A percentile compares a stretch with the other conserved stretches of the same genome.
phyloP scores from a whole-genome alignment of 2,888 invertebrate genomes.

The Blastobasis adustella region DNA sequence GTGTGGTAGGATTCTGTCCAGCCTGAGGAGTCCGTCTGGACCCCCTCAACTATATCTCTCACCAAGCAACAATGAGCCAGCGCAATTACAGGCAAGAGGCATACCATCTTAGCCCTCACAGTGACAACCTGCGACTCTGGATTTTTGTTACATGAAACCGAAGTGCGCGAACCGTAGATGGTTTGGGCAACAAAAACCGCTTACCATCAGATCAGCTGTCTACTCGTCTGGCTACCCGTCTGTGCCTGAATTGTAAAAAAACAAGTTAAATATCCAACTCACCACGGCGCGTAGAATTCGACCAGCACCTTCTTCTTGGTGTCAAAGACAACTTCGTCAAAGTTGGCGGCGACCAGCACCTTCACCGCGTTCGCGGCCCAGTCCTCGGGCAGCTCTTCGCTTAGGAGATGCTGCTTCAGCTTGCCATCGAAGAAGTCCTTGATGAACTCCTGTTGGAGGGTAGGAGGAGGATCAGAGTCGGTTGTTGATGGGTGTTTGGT shows the following conservation, averaged over 20 bases:
- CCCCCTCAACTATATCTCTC: no score
- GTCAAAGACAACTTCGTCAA: constrained; percentile 93
- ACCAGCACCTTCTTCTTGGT: constrained; percentile 93
- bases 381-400: constrained; percentile 95
- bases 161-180: no score
- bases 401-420: constrained; percentile 95
- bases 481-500: neutral
- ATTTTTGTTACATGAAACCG: no score
- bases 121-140: no score
- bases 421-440: constrained; percentile 92
- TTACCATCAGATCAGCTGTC: no score
- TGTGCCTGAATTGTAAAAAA: neutral
- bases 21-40: no score
- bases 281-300: constrained; percentile 99
- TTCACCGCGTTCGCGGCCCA: constrained; percentile 98
- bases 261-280: constrained; percentile 22
- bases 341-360: constrained; percentile 94
- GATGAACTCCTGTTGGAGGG: constrained; percentile 80
- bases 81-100: no score
- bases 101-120: no score
- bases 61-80: no score
- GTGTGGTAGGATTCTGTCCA: no score
- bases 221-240: no score
- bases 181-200: no score
- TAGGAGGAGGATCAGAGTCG: neutral